A percentile compares a stretch with the other conserved stretches of the same genome.
Conservation (phyloP, 2,888 invertebrate species). For the Nematopogon swammerdamellus region DNA sequence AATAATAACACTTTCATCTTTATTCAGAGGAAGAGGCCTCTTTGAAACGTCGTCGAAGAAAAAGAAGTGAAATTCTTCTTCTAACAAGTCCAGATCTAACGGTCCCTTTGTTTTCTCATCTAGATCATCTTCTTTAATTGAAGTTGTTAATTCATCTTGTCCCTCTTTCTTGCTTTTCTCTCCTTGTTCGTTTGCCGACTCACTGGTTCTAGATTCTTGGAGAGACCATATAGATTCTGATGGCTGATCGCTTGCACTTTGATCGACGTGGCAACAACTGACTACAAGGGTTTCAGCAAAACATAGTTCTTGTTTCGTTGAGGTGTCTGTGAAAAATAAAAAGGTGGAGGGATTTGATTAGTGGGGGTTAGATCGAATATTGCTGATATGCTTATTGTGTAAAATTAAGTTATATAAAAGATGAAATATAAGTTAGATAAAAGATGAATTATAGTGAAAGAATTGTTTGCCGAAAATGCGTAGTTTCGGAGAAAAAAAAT, state of each 20-base stretch:
- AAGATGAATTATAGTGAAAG: no score
- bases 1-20: slow-evolving; percentile 29
- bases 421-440: no score
- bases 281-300: slow-evolving; percentile 55
- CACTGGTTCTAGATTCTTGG: slow-evolving; percentile 18
- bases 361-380: no score
- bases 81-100: slow-evolving; percentile 4
- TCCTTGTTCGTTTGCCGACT: slow-evolving; percentile 17
- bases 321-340: slow-evolving; percentile 34
- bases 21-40: slow-evolving; percentile 21
- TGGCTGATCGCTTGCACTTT: slow-evolving; percentile 21
- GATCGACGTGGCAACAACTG: slow-evolving; percentile 43
- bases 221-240: slow-evolving; percentile 44
- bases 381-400: no score
- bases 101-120: slow-evolving; percentile 20
- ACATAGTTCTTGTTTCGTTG: slow-evolving; percentile 41
- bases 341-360: no score
- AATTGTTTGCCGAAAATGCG: no score
- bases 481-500: no score
- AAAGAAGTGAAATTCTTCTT: slow-evolving; percentile 38
- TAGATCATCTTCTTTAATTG: slow-evolving; percentile 16
- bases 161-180: no score
- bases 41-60: slow-evolving; percentile 39
- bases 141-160: slow-evolving; percentile 19
- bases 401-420: no score